A percentile compares a stretch with the other conserved stretches of the same genome.
phyloP scores from a whole-genome alignment of 2,113 vertebrate genomes.

The Arenaria interpres region DNA sequence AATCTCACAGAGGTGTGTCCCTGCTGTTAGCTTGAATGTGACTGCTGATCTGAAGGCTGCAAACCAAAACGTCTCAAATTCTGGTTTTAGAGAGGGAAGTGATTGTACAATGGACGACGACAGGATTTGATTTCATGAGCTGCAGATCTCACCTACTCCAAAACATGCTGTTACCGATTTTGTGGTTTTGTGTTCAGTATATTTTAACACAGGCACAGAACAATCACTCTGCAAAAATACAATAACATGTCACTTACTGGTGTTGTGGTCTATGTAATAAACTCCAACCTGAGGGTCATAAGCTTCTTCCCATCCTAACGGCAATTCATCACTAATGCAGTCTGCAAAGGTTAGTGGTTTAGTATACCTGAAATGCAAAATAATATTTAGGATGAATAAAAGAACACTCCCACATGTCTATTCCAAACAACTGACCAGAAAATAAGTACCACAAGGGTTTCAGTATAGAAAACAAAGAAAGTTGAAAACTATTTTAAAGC shows the following conservation, averaged over 20 bases:
- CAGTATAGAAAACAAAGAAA: background rate
- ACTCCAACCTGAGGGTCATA: slow-evolving; percentile 90
- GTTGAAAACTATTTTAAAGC: background rate
- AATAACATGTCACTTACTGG: slow-evolving; percentile 81
- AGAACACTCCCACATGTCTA: background rate
- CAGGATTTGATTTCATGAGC: background rate
- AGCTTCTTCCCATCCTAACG: slow-evolving; percentile 96
- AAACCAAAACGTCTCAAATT: background rate
- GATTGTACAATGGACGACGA: background rate
- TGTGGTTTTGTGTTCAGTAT: background rate
- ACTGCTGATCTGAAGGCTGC: background rate
- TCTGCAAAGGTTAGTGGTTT: slow-evolving; percentile 98
- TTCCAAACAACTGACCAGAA: background rate
- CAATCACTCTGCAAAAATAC: background rate
- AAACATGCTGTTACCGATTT: background rate
- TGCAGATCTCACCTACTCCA: background rate
- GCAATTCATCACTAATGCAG: slow-evolving; percentile 96
- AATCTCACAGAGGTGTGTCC: background rate
- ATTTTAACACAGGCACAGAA: background rate
- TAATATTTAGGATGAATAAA: background rate
- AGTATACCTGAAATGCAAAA: slow-evolving; percentile 86
- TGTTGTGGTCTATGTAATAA: slow-evolving; percentile 99
- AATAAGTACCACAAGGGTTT: background rate
- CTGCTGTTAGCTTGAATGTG: accelerated
- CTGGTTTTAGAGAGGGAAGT: background rate